Conservation (phyloP, 2,113 vertebrate genomes). For the Microtus pennsylvanicus region DNA sequence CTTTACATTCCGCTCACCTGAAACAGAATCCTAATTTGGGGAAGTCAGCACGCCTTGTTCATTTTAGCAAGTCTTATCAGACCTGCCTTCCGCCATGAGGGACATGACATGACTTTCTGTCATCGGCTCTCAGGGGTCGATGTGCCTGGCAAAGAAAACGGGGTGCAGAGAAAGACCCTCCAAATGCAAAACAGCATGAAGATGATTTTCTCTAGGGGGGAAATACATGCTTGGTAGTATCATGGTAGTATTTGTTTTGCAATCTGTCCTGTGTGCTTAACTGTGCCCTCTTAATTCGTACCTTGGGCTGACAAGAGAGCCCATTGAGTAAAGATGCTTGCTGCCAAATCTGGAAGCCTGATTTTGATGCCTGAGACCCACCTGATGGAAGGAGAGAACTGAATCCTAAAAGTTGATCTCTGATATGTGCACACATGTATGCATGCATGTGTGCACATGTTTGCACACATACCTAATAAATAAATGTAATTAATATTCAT, state of each 20-base stretch:
- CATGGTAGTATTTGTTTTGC: not conserved
- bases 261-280: not conserved
- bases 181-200: not conserved
- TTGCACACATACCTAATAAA: not conserved
- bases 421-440: not conserved
- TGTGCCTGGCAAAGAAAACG: not conserved
- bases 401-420: not conserved
- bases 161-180: not conserved
- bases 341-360: not conserved
- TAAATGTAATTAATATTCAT: not conserved
- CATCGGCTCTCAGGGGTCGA: not conserved
- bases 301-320: not conserved
- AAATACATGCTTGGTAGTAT: not conserved
- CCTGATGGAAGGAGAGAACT: not conserved
- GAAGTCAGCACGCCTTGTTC: not conserved
- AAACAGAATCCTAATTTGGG: conserved; percentile 61
- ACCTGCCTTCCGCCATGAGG: not conserved
- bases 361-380: not conserved
- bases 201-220: not conserved
- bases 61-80: not conserved
- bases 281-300: not conserved
- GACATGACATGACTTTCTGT: not conserved
- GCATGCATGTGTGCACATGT: no score
- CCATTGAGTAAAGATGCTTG: not conserved
- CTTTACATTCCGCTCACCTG: conserved; percentile 56